Conservation (phyloP, 23 tunicate species). For the Diplosoma virens region DNA sequence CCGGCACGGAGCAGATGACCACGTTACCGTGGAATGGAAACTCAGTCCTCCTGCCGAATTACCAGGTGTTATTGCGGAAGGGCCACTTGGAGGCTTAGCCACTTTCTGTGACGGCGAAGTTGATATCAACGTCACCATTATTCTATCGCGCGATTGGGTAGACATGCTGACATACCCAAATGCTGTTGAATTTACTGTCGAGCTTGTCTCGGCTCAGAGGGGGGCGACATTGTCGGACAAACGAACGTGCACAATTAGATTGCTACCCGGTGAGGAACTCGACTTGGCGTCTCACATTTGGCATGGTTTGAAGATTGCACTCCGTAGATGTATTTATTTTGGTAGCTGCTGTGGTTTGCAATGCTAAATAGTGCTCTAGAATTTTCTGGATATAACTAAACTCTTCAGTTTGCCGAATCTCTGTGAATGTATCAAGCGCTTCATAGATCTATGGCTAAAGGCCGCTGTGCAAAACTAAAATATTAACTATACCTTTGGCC, state of each 20-base stretch:
- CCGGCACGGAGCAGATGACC: slow-evolving; percentile 39
- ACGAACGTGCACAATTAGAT: background rate
- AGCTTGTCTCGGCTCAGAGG: slow-evolving; percentile 24
- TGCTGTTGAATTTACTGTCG: slow-evolving; percentile 37
- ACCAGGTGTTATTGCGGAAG: background rate
- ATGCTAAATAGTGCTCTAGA: too few relatives aligned
- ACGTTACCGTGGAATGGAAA: slow-evolving; percentile 54
- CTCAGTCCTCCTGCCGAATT: background rate
- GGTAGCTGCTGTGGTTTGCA: too few relatives aligned
- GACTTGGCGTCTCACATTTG: background rate
- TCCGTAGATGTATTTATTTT: background rate
- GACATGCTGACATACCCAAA: slow-evolving; percentile 20
- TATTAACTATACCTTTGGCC: too few relatives aligned
- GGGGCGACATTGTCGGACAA: slow-evolving; percentile 20
- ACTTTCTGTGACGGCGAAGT: slow-evolving; percentile 53
- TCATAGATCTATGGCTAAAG: too few relatives aligned
- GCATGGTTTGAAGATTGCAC: background rate
- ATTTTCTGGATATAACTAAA: too few relatives aligned
- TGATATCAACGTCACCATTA: slow-evolving; percentile 16
- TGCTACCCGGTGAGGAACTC: slow-evolving; percentile 57
- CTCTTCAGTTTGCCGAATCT: too few relatives aligned
- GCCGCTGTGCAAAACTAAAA: too few relatives aligned
- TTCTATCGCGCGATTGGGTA: slow-evolving; percentile 42
- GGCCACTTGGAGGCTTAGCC: slow-evolving; percentile 18
- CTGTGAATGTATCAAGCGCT: too few relatives aligned